Conservation (phyloP, 2,888 invertebrate species). For the Rotaria sp. region DNA sequence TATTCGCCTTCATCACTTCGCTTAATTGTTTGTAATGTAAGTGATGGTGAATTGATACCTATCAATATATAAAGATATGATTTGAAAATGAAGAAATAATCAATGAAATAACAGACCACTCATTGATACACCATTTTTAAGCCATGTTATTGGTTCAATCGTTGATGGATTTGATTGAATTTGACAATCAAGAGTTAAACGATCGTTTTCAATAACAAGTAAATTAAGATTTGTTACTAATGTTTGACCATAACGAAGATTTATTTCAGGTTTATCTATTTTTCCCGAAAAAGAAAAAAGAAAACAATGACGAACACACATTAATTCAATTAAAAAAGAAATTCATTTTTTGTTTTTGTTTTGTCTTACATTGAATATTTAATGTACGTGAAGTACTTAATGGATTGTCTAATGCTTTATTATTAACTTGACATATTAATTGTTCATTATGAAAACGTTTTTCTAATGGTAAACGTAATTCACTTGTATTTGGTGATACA, state of each 20-base stretch:
- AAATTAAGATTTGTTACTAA: not conserved
- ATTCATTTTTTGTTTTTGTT: not conserved
- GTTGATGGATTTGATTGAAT: not conserved
- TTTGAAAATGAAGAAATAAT: not conserved
- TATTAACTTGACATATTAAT: constrained; percentile 4
- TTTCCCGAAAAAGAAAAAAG: too few relatives aligned
- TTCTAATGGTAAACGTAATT: not conserved
- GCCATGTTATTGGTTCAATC: not conserved
- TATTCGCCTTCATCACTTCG: constrained; percentile 16
- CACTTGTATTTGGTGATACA: not conserved
- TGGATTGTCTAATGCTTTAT: constrained; percentile 21
- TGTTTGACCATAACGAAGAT: not conserved
- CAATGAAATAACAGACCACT: not conserved
- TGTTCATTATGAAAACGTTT: not conserved
- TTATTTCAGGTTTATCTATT: constrained; percentile 9
- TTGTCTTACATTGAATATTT: not conserved
- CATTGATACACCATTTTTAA: not conserved
- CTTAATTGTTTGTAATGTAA: constrained; percentile 5
- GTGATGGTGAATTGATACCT: not conserved
- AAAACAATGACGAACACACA: too few relatives aligned
- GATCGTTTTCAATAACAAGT: not conserved
- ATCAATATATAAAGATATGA: not conserved
- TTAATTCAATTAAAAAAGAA: not conserved
- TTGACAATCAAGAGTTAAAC: not conserved
- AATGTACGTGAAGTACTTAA: not conserved